phyloP scores from a whole-genome alignment of 2,113 vertebrate genomes.

The Porphyrio hochstetteri region DNA sequence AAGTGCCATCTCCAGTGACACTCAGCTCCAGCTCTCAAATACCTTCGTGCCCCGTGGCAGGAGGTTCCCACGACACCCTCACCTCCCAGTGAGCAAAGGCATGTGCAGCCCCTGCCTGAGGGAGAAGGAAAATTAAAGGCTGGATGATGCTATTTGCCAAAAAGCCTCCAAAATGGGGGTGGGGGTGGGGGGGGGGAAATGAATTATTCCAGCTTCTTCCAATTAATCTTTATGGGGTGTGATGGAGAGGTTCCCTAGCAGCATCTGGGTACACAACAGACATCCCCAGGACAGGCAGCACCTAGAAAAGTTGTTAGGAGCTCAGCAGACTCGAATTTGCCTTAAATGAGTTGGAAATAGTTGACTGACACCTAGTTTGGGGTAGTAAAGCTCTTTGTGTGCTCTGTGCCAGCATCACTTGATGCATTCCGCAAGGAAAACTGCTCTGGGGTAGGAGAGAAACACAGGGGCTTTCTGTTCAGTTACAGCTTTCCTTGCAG shows the following conservation, averaged over 20 bases:
- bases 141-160: no score
- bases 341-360: neutral
- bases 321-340: neutral
- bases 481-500: neutral
- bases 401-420: neutral
- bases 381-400: neutral
- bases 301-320: neutral
- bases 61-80: neutral
- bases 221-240: neutral
- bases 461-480: neutral
- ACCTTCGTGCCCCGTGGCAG: fast-evolving
- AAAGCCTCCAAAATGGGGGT: neutral
- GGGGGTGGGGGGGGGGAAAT: fast-evolving
- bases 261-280: neutral
- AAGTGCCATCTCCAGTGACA: neutral
- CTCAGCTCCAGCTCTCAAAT: neutral
- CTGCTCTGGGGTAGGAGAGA: neutral
- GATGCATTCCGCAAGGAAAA: neutral
- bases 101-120: fast-evolving
- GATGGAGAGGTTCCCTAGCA: neutral
- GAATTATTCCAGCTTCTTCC: neutral
- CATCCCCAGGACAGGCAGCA: neutral
- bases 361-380: neutral
- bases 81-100: fast-evolving
- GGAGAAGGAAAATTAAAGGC: neutral